A percentile compares a stretch with the other conserved stretches of the same genome.
Evolutionary conservation across 2,113 vertebrate species (phyloP).

Genomic region (Dicentrarchus labrax): DNA sequence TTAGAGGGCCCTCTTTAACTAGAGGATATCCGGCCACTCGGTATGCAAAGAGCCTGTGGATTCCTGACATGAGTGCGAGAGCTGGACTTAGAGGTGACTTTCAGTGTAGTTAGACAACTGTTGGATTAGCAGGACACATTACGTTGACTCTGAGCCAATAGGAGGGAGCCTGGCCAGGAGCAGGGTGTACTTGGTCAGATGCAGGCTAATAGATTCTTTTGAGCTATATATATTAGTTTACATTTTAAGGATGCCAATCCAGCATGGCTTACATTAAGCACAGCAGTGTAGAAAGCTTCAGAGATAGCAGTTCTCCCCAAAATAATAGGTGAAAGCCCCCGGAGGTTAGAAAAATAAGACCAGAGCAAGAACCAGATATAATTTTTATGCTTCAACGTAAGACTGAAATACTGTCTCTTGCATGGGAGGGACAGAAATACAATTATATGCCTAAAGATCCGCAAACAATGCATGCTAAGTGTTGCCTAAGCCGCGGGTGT

Average conservation of each 20-base stretch:
- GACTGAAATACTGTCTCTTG: neutral
- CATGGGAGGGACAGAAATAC: neutral
- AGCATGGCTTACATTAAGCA: neutral
- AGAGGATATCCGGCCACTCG: slow-evolving; percentile 81
- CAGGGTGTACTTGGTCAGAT: slow-evolving; percentile 52
- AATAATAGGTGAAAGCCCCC: neutral
- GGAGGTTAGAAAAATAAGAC: neutral
- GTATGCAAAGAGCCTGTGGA: slow-evolving; percentile 79
- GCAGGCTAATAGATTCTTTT: slow-evolving; percentile 39
- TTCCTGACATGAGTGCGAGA: slow-evolving; percentile 74
- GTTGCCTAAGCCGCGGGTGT: slow-evolving; percentile 9
- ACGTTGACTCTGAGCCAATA: slow-evolving; percentile 70
- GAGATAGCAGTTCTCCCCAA: neutral
- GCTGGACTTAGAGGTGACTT: slow-evolving; percentile 79
- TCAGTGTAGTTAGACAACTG: slow-evolving; percentile 77
- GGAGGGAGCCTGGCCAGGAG: slow-evolving; percentile 49
- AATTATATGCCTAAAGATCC: neutral
- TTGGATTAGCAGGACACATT: slow-evolving; percentile 76
- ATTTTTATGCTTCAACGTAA: neutral
- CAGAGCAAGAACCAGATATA: neutral
- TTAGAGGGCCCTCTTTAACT: slow-evolving; percentile 79
- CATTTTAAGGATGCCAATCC: slow-evolving; percentile 33
- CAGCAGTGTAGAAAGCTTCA: neutral
- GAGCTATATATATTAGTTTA: slow-evolving; percentile 41
- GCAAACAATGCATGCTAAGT: neutral